Evolutionary conservation across 2,113 vertebrate species (phyloP), one percentile per base, ranked within the genome.

Genomic region (Hemicordylus capensis): DNA sequence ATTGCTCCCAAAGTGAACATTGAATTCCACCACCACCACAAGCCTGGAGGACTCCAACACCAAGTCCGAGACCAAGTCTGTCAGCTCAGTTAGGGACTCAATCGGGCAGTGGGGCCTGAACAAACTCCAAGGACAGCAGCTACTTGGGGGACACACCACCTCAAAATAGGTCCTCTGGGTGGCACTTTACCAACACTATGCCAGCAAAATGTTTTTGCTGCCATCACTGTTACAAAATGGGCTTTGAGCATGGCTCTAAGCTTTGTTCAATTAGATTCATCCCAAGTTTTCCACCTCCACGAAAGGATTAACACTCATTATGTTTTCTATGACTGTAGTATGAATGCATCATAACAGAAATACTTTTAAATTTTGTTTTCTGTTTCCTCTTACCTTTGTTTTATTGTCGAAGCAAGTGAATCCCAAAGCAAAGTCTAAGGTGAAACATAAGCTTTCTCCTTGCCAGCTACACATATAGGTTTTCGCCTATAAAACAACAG

Each of bases 401-500:
- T 95, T 94, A 84, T 93, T 96, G 87, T 99, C 97, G 63, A 97
- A 97, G 93, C 98, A 99, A 90, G 96, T 97, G 95, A 99, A 98
- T 86, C 98, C 98, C 42, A 97, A 94, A 34, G 96, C 94, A 82
- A 99, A 98, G 93, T 99, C 98, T 3, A 99, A 76, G 2, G 96
- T 98, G 95, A 99, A 98, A 92, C 97, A 95, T 63, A 98, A 92
- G 4, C 92, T 78, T 34, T 96, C 97, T 80, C 98, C 98, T 94
- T 97, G 98, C 95, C 97, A 97, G 93, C 96, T 97, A 96, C 98
- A 98, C 89, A 90, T 88, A 91, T 98, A 99, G 48, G 97, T 98
- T 96, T 97, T 98, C 61, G 97, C 98, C 98, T 99, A 94, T 78
- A 92, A 93, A 76, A 93, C 12, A 24, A 66, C n/a, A n/a, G n/a